phyloP scores from a whole-genome alignment of 2,888 invertebrate genomes.

The Therioaphis trifolii region DNA sequence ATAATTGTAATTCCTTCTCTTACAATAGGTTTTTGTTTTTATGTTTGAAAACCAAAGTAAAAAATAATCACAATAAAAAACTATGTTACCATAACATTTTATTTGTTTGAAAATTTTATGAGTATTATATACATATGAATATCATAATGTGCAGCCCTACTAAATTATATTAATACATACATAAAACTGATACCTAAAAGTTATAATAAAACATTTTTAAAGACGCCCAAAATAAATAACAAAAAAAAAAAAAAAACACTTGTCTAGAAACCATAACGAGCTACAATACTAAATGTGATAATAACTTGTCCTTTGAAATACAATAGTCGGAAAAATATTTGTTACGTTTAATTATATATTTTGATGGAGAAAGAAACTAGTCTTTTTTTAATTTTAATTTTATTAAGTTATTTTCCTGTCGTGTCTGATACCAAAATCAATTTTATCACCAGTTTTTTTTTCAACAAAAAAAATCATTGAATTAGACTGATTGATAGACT shows the following conservation, averaged over 20 bases:
- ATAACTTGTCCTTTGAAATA: slow-evolving; percentile 57
- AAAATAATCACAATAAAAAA: neutral
- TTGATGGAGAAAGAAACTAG: slow-evolving; percentile 51
- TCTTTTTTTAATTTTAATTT: slow-evolving; percentile 58
- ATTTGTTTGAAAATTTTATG: too few relatives aligned
- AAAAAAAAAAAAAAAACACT: slow-evolving; percentile 10
- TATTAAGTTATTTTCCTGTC: slow-evolving; percentile 58
- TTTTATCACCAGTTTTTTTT: slow-evolving; percentile 59
- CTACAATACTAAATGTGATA: slow-evolving; percentile 59
- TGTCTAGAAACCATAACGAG: slow-evolving; percentile 58
- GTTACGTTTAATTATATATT: slow-evolving; percentile 59
- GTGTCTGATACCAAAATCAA: slow-evolving; percentile 54
- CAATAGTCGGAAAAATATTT: slow-evolving; percentile 59
- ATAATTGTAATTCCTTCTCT: neutral
- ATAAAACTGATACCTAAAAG: too few relatives aligned
- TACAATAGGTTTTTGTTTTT: neutral
- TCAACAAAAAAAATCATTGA: slow-evolving; percentile 54
- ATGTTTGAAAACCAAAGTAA: neutral
- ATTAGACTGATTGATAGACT: slow-evolving; percentile 63
- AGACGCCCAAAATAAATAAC: slow-evolving; percentile 31
- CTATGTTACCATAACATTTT: slow-evolving; percentile 28
- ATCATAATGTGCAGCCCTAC: too few relatives aligned
- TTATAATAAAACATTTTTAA: neutral
- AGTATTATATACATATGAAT: too few relatives aligned
- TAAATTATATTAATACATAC: too few relatives aligned